These are phyloP conservation scores for Ibidorhyncha struthersii DNA, from an alignment of 2,113 vertebrate genomes.

Conservation along the genomic window DNA sequence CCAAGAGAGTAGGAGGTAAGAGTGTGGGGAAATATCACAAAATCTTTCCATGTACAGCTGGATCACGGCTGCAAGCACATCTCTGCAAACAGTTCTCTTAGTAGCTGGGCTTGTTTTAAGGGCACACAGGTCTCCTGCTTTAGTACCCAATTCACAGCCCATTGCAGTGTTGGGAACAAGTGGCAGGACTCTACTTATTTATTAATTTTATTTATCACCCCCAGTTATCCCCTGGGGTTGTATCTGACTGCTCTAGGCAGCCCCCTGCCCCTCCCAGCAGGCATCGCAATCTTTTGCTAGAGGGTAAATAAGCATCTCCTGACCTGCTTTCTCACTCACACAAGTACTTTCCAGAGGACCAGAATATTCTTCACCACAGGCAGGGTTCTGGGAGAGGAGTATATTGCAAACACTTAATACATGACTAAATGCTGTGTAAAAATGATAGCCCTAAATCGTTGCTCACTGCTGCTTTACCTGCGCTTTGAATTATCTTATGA, in stretches of 20 bases:
- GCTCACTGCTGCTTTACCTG: neutral
- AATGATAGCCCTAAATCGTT: neutral
- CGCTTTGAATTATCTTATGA: neutral
- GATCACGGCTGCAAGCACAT: neutral
- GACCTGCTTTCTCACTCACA: neutral
- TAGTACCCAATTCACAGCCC: neutral
- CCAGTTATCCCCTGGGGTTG: neutral
- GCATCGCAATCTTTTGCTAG: neutral
- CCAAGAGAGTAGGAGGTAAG: neutral
- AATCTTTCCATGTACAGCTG: rapidly evolving
- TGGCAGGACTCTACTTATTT: neutral
- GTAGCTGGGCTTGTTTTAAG: neutral
- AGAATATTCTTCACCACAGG: neutral
- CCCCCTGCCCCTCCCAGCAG: neutral
- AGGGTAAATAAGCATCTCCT: neutral
- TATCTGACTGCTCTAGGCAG: neutral
- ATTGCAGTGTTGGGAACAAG: neutral
- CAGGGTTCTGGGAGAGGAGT: neutral
- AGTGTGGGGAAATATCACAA: neutral
- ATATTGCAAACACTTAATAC: neutral
- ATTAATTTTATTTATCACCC: neutral
- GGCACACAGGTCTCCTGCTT: neutral
- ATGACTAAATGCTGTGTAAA: neutral
- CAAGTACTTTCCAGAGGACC: neutral
- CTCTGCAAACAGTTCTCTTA: neutral